Percentiles rank a stretch among this genome's conserved stretches.
These are phyloP conservation scores for Deilephila elpenor DNA, from an alignment of 2,888 invertebrate species.

Conservation along the genomic window DNA sequence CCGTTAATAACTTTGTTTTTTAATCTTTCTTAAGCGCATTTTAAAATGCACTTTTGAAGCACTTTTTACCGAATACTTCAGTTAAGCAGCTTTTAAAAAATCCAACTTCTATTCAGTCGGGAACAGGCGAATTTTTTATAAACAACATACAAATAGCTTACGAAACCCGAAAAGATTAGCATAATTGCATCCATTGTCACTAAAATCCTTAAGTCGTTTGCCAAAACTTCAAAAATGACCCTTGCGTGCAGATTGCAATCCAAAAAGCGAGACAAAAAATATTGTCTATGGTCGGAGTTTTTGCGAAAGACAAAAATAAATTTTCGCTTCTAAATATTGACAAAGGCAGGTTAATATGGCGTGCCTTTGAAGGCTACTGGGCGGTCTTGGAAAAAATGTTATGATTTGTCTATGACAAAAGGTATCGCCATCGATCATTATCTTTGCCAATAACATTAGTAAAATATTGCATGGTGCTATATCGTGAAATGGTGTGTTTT, in stretches of 20 bases:
- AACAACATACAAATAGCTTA: constrained; percentile 60
- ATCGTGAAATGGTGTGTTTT: neutral
- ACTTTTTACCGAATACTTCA: constrained; percentile 7
- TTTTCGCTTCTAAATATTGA: constrained; percentile 71
- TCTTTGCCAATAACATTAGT: neutral
- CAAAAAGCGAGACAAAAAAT: neutral
- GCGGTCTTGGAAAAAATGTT: constrained; percentile 64
- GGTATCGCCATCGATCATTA: constrained; percentile 8
- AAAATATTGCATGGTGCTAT: neutral
- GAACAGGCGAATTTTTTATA: constrained; percentile 44
- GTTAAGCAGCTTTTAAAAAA: constrained; percentile 28
- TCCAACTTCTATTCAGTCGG: constrained; percentile 40
- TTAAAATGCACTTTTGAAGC: neutral
- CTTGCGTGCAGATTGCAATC: neutral
- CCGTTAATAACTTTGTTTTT: constrained; percentile 14
- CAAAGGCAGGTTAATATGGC: constrained; percentile 63
- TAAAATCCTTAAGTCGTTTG: constrained; percentile 34
- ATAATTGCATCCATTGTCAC: constrained; percentile 71
- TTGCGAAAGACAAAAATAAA: constrained; percentile 58
- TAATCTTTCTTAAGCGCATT: constrained; percentile 13
- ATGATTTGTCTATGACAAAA: constrained; percentile 49
- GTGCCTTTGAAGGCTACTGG: constrained; percentile 65
- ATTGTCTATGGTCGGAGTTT: constrained; percentile 22
- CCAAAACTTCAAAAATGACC: constrained; percentile 26
- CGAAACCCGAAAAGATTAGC: constrained; percentile 67